Conservation (phyloP, 2,888 invertebrate species). For the Macropis europaea region DNA sequence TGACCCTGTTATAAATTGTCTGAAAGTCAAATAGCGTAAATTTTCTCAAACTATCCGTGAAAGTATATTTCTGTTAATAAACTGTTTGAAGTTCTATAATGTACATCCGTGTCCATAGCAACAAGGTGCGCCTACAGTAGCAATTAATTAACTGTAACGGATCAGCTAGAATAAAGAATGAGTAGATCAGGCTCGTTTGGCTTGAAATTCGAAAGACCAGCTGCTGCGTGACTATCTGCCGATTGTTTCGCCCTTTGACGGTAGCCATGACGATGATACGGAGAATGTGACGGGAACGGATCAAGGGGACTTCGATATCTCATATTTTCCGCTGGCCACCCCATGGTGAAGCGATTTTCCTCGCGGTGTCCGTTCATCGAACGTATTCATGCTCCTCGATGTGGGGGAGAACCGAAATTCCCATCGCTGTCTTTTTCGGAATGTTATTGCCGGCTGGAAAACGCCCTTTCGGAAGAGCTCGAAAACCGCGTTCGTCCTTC, state of each 20-base stretch:
- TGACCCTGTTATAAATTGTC: no score
- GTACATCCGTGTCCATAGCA: no score
- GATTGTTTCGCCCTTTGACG: slow-evolving; percentile 47
- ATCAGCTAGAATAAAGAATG: no score
- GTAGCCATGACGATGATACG: slow-evolving; percentile 60
- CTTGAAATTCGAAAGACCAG: no score
- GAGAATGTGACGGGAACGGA: slow-evolving; percentile 41
- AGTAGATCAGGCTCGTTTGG: no score
- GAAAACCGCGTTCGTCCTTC: slow-evolving; percentile 7
- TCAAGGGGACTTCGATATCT: slow-evolving; percentile 51
- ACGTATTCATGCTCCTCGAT: slow-evolving; percentile 1
- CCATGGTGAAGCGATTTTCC: slow-evolving; percentile 32
- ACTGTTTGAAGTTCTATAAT: no score
- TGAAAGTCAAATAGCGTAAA: no score
- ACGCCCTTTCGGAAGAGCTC: background rate
- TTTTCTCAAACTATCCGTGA: no score
- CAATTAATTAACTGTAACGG: no score
- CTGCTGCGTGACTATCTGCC: no score
- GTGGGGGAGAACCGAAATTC: background rate
- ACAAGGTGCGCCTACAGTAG: no score
- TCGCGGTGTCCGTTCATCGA: slow-evolving; percentile 5
- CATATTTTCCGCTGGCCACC: slow-evolving; percentile 47
- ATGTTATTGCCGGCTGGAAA: slow-evolving; percentile 37
- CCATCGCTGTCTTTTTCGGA: slow-evolving; percentile 15
- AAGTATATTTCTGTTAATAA: no score